phyloP scores from a whole-genome alignment of 2,113 vertebrate genomes.

The Malurus cyaneus region DNA sequence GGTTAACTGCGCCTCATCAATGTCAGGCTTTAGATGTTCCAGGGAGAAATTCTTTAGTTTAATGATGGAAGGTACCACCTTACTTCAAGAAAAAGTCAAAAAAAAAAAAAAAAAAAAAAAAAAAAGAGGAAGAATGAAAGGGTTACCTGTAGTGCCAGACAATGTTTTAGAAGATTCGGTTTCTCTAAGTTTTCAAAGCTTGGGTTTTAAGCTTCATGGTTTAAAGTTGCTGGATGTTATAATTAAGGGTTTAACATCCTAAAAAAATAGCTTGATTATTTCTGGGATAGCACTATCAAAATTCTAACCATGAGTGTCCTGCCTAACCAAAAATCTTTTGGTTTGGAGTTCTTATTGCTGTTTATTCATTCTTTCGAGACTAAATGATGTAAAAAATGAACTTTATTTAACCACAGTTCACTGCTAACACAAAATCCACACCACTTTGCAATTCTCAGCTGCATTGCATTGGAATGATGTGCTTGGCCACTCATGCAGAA shows the following conservation, averaged over 20 bases:
- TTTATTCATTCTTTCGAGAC: neutral
- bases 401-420: neutral
- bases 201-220: neutral
- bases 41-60: slow-evolving; percentile 16
- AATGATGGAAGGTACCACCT: slow-evolving; percentile 6
- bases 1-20: slow-evolving; percentile 42
- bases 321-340: neutral
- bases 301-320: neutral
- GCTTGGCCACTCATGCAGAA: neutral
- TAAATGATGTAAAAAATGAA: neutral
- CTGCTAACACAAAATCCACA: neutral
- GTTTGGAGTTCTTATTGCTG: neutral
- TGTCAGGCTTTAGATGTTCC: slow-evolving; percentile 10
- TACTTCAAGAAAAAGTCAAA: neutral
- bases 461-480: neutral
- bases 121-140: no score
- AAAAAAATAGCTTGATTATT: neutral
- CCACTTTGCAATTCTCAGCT: neutral
- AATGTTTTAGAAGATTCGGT: neutral
- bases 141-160: slow-evolving; percentile 34
- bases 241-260: slow-evolving; percentile 15
- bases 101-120: no score
- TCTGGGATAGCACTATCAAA: neutral
- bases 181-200: slow-evolving; percentile 15
- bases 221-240: neutral